Conservation (phyloP, 2,888 invertebrate species). For the Plemyria rubiginata region DNA sequence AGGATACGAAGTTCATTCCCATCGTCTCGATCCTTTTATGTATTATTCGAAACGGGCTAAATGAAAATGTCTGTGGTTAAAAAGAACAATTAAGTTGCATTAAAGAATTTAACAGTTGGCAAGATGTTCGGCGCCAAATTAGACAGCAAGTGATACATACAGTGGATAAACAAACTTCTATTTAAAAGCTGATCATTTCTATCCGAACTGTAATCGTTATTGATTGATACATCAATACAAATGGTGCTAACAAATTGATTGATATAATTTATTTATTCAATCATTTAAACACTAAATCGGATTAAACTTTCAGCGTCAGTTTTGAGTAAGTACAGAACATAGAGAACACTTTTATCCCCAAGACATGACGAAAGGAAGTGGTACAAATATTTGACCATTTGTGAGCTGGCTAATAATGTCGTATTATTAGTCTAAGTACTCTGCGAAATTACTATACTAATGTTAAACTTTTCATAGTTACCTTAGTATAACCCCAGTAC, state of each 20-base stretch:
- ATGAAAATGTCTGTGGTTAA: conserved; percentile 11
- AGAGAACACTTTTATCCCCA: not conserved
- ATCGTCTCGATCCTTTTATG: conserved; percentile 21
- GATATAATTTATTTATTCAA: too few relatives aligned
- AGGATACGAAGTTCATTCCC: conserved; percentile 49
- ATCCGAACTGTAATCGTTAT: conserved; percentile 33
- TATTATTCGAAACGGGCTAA: conserved; percentile 13
- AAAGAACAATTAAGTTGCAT: conserved; percentile 19
- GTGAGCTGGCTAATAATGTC: conserved; percentile 19
- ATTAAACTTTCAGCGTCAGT: too few relatives aligned
- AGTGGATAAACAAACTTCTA: conserved; percentile 52
- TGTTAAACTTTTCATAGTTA: conserved; percentile 8
- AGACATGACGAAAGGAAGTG: conserved; percentile 13
- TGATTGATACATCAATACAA: conserved; percentile 12
- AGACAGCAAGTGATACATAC: conserved; percentile 1
- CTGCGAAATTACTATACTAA: conserved; percentile 15
- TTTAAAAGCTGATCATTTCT: conserved; percentile 63
- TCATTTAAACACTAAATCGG: too few relatives aligned
- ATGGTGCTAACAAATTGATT: not conserved
- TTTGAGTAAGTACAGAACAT: too few relatives aligned
- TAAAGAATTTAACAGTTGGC: conserved; percentile 22
- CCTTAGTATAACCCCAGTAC: conserved; percentile 2
- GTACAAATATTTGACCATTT: conserved; percentile 16
- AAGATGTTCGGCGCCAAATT: not conserved
- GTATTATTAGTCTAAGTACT: conserved; percentile 13